phyloP scores from a whole-genome alignment of 2,113 vertebrate species.

The Mugil cephalus region DNA sequence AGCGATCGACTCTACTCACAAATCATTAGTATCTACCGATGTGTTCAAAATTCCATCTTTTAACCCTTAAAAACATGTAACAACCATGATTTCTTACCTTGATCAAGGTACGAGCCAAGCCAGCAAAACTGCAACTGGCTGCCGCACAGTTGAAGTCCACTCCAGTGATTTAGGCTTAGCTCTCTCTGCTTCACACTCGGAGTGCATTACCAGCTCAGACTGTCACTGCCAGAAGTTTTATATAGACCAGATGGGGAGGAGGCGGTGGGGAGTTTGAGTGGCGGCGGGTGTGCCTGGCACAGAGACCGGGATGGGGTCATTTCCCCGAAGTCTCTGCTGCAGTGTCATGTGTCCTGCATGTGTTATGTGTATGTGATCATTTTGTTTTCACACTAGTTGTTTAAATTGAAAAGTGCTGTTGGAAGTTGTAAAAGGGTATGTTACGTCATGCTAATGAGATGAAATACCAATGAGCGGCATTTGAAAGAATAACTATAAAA shows the following conservation, averaged over 20 bases:
- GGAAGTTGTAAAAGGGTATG: not conserved
- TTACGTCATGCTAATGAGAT: no score
- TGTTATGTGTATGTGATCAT: not conserved
- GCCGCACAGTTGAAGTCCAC: not conserved
- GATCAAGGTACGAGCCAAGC: not conserved
- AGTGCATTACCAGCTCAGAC: constrained; percentile 28
- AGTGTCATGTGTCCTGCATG: constrained; percentile 32
- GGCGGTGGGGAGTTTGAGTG: constrained; percentile 43
- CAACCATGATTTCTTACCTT: constrained; percentile 36
- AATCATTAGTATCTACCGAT: not conserved
- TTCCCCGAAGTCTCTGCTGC: constrained; percentile 6
- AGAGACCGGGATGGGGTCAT: constrained; percentile 25
- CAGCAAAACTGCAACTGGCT: not conserved
- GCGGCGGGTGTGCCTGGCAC: constrained; percentile 42
- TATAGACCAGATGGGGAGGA: constrained; percentile 56
- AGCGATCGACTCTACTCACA: not conserved
- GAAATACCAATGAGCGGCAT: no score
- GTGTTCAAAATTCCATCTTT: not conserved
- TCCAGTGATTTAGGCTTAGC: not conserved
- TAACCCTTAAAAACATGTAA: not conserved
- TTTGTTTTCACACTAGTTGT: not conserved
- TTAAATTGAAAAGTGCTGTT: no score
- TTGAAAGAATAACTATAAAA: no score
- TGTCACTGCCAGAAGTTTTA: constrained; percentile 63
- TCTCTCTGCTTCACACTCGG: constrained; percentile 27